A percentile compares a stretch with the other conserved stretches of the same genome.
phyloP scores from a whole-genome alignment of 2,888 invertebrate species.

The Stenoptilia bipunctidactyla region DNA sequence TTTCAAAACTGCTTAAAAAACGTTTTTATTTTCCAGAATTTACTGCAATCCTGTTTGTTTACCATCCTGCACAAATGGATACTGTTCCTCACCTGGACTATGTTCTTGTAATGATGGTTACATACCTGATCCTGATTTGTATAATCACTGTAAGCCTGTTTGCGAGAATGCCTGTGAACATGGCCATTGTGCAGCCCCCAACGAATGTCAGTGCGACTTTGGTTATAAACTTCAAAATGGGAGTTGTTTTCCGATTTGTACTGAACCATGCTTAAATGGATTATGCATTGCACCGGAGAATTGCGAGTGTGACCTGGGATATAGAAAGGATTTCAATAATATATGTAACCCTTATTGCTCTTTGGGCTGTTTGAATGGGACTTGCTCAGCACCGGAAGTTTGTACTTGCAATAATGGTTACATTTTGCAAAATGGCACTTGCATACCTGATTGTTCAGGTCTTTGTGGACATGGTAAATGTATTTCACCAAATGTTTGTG shows the following conservation, averaged over 20 bases:
- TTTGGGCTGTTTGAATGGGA: not conserved
- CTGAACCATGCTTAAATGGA: slow-evolving; percentile 13
- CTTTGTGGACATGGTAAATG: slow-evolving; percentile 24
- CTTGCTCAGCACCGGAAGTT: not conserved
- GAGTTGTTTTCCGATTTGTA: slow-evolving; percentile 12
- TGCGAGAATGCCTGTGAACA: slow-evolving; percentile 20
- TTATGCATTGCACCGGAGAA: slow-evolving; percentile 14
- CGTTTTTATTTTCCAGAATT: too few species aligned
- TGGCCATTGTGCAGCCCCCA: slow-evolving; percentile 21
- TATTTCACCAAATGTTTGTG: slow-evolving; percentile 30
- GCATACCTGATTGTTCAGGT: slow-evolving; percentile 2
- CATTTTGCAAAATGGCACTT: not conserved
- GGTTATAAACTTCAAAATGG: slow-evolving; percentile 10
- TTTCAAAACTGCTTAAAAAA: too few species aligned
- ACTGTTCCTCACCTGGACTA: not conserved
- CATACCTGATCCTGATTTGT: not conserved
- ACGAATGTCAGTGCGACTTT: slow-evolving; percentile 15
- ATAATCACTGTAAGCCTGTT: slow-evolving; percentile 7
- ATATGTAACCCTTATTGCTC: not conserved
- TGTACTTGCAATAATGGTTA: not conserved
- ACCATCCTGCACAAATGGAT: not conserved
- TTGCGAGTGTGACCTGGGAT: slow-evolving; percentile 16
- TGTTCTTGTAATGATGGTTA: not conserved
- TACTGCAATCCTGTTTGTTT: not conserved
- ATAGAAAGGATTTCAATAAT: slow-evolving; percentile 2